phyloP scores from a whole-genome alignment of 2,797 vertebrate species.

The Chanos chanos region DNA sequence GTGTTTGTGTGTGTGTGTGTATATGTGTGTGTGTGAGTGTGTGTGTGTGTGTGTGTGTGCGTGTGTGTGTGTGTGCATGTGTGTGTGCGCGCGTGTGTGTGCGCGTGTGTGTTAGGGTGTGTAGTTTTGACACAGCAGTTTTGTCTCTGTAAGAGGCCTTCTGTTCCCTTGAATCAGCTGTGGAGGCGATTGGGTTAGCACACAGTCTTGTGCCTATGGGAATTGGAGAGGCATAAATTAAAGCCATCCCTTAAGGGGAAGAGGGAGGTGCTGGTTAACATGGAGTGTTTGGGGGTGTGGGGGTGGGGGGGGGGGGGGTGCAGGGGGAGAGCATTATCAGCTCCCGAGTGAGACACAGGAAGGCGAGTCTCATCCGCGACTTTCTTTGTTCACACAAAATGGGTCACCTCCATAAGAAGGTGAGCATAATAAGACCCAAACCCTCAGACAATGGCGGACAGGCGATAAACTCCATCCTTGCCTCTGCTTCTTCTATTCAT shows the following conservation, averaged over 20 bases:
- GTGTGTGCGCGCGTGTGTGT: not conserved
- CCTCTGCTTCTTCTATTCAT: constrained; percentile 57
- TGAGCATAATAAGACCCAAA: constrained; percentile 68
- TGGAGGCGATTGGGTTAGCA: constrained; percentile 66
- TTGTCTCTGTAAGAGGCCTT: constrained; percentile 59
- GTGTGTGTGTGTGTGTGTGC: no score
- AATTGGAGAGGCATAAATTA: constrained; percentile 78
- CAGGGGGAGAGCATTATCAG: constrained; percentile 68
- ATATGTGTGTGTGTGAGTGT: no score
- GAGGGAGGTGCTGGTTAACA: constrained; percentile 58
- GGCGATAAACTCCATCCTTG: constrained; percentile 68
- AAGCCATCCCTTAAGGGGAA: constrained; percentile 68
- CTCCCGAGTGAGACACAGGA: constrained; percentile 58
- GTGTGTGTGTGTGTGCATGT: not conserved
- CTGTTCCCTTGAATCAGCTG: constrained; percentile 60
- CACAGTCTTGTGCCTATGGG: constrained; percentile 60
- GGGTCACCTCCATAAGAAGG: constrained; percentile 73
- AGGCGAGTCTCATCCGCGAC: constrained; percentile 73
- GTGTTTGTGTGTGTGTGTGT: not conserved
- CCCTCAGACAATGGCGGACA: constrained; percentile 59
- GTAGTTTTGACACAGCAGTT: constrained; percentile 70
- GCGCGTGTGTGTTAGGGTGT: not conserved
- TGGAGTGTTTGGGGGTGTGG: constrained; percentile 41
- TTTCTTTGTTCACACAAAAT: constrained; percentile 76
- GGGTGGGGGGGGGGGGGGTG: constrained; percentile 57